A percentile compares a stretch with the other conserved stretches of the same genome.
Evolutionary conservation across 1,140 invertebrate genomes (phyloP).

Genomic region (Mizuhopecten yessoensis): DNA sequence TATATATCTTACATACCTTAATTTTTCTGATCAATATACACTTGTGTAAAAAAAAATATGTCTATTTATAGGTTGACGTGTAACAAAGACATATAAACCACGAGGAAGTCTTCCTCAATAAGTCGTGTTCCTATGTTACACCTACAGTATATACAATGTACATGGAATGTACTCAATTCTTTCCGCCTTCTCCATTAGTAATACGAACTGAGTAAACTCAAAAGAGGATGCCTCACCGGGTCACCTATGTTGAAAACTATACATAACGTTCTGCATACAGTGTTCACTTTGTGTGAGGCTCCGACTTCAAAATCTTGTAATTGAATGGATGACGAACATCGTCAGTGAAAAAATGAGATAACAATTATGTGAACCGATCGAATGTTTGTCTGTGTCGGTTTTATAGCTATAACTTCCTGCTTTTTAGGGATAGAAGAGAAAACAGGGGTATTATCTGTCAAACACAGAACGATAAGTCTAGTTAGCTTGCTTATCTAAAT

Average conservation of each 20-base stretch:
- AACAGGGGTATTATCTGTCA: not conserved
- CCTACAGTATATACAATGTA: too few species aligned
- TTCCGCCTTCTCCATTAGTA: not conserved
- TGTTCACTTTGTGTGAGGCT: not conserved
- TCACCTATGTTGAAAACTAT: not conserved
- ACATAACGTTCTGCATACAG: not conserved
- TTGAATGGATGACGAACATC: constrained; percentile 32
- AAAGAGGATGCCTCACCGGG: not conserved
- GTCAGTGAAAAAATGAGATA: constrained; percentile 16
- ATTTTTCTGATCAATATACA: too few species aligned
- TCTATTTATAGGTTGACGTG: too few species aligned
- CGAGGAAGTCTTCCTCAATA: too few species aligned
- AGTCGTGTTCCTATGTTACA: too few species aligned
- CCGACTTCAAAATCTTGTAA: not conserved
- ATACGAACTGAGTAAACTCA: not conserved
- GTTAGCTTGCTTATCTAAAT: not conserved
- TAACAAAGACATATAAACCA: too few species aligned
- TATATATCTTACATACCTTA: too few species aligned
- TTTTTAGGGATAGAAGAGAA: not conserved
- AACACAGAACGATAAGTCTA: not conserved
- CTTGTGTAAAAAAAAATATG: too few species aligned
- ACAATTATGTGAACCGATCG: constrained; percentile 24
- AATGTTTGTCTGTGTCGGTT: constrained; percentile 15
- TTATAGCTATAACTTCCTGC: constrained; percentile 9
- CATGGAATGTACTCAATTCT: not conserved